Evolutionary conservation across 1,140 invertebrate species (phyloP), one percentile per base, ranked within the genome.

Genomic region (Diploscapter pachys): DNA sequence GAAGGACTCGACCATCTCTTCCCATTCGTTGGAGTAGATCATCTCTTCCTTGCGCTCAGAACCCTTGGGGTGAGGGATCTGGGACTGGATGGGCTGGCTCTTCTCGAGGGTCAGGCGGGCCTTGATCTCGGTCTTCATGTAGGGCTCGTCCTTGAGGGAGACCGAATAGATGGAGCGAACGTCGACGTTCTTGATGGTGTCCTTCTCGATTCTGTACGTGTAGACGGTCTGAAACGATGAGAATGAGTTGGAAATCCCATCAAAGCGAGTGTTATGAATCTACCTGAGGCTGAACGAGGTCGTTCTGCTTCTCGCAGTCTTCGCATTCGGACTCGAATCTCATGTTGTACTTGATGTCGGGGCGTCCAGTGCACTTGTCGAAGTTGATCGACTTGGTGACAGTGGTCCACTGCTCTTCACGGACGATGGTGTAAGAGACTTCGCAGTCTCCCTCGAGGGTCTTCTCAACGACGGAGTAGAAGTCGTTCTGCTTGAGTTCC

Each of bases 331-430:
- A 13, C 50, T 31, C 81, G 76, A 51, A 71, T 69, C 74, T 67
- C 57, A 73, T 68, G 70, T 72, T 78, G 59, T 83, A 75, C 31
- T 72, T 61, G 55, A 74, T 72, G 3, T 76, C 74, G 3, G 82
- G 78, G 49, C 78, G 74, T 2, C 81, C 61, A 13, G 75, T 67
- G 77, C 85, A 86, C 5, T 79, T 80, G 31, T 80, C 74, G 72
- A 82, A 84, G 77, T 86, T 80, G 63, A 81, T 66, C 0, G 80
- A 74, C 73, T 86, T 86, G 59, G 78, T 81, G 59, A 86, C 69
- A 66, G 31, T 53, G 55, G 62, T 76, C n/a, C 52, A 50, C 54
- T 71, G 56, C 49, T 77, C 56, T 55, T 75, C 74, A 50, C 61
- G 57, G 31, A 63, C 52, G 9, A 75, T 54, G 57, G 73, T 67